A percentile compares a stretch with the other conserved stretches of the same genome.
Evolutionary conservation across 2,113 vertebrate genomes (phyloP).

Genomic region (Emydocephalus ijimae): DNA sequence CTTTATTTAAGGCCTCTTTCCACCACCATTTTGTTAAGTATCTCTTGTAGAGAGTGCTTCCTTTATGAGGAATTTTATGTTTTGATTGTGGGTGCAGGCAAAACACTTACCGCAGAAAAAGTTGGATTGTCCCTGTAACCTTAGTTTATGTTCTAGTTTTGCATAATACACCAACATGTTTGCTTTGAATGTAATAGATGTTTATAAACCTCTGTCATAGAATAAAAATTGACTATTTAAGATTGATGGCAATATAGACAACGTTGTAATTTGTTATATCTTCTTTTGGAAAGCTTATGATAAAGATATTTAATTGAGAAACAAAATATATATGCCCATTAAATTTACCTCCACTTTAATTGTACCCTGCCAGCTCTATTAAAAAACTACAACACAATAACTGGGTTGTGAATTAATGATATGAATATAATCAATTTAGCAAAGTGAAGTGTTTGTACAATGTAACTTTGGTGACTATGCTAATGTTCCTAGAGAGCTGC

Average conservation of each 20-base stretch:
- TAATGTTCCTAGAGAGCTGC: not conserved
- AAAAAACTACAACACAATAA: not conserved
- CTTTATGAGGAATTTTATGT: not conserved
- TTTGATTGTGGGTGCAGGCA: not conserved
- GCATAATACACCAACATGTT: not conserved
- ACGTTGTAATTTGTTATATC: not conserved
- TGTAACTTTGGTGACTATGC: not conserved
- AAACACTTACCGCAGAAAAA: not conserved
- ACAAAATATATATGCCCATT: not conserved
- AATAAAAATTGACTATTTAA: not conserved
- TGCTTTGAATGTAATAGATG: not conserved
- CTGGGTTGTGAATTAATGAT: not conserved
- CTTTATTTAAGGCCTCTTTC: not conserved
- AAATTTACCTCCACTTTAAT: not conserved
- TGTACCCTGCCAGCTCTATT: not conserved
- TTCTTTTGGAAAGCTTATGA: not conserved
- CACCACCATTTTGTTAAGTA: not conserved
- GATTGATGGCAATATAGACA: not conserved
- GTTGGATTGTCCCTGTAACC: not conserved
- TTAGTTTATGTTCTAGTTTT: not conserved
- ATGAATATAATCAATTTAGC: not conserved
- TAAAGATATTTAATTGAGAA: not conserved
- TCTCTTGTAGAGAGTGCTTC: not conserved
- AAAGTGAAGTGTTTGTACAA: not conserved
- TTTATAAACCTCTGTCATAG: not conserved